Evolutionary conservation across 1,140 invertebrate genomes (phyloP), one percentile per base, ranked within the genome.

Genomic region (Gryon sp.): DNA sequence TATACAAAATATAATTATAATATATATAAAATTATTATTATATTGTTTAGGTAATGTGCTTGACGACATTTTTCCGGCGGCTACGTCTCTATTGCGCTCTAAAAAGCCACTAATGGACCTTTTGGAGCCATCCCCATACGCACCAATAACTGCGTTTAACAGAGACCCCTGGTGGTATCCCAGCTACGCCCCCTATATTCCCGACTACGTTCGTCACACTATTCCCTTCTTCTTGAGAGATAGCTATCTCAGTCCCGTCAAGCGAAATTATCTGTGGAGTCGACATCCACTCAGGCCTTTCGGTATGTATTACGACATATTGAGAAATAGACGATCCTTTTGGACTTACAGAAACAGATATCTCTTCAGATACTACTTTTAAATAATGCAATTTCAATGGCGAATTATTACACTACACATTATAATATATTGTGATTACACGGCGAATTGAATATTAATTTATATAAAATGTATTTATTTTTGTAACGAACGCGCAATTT

Each of bases 161-260:
- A 91, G 94, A 80, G 94, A 96, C 89, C 94, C 95, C 80, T 95
- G 94, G 92, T 96, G 94, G 95, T 94, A 93, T 86, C 94, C 94
- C 57, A 92, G 92, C 87, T 91, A 94, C 84, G 92, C 91, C 85
- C 95, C 95, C 43, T 93, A 91, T 86, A 90, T 92, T 65, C 89
- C 90, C 6, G 89, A 91, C 75, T 91, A 89, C 82, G 90, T 84
- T 79, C 89, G 91, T 77, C 91, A 90, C 89, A 90, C 90, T 81
- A 92, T 92, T 78, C 95, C 94, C 53, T 96, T 93, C 82, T 95
- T 93, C 89, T 90, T 95, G 80, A 90, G 95, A 63, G 93, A 95
- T 90, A 95, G 94, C 80, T 96, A 95, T 90, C 92, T 96, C 82
- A 96, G 94, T 78, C 95, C 95, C 43, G 91, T 96, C 83, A 96